A percentile compares a stretch with the other conserved stretches of the same genome.
Evolutionary conservation across 2,888 invertebrate genomes (phyloP).

Genomic region (Lomographa bimaculata): DNA sequence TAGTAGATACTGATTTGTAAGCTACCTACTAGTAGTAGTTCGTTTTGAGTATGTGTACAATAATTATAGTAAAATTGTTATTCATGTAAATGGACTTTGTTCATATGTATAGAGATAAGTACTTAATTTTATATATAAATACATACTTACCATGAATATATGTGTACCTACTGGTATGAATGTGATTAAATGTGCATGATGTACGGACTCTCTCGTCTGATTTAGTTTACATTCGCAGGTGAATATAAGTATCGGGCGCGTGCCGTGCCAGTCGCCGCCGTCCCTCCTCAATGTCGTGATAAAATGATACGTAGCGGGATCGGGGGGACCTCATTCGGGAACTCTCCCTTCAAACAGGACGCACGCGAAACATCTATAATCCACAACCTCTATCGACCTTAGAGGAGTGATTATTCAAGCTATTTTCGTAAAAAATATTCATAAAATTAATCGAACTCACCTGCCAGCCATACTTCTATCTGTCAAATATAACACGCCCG

Average conservation of each 20-base stretch:
- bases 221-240: conserved; percentile 40
- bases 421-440: conserved; percentile 32
- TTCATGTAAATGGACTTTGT: neutral
- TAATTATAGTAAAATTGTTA: no score
- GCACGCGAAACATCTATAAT: conserved; percentile 36
- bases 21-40: no score
- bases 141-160: no score
- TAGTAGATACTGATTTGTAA: no score
- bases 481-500: conserved; percentile 64
- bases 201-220: conserved; percentile 1
- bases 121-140: no score
- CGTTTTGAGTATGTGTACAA: no score
- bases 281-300: conserved; percentile 60
- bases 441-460: conserved; percentile 52
- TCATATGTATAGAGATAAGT: neutral
- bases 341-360: conserved; percentile 36
- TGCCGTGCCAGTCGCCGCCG: conserved; percentile 69
- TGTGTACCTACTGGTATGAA: no score
- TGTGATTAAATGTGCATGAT: conserved; percentile 5
- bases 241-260: conserved; percentile 39
- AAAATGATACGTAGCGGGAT: conserved; percentile 64
- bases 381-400: conserved; percentile 22
- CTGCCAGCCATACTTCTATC: conserved; percentile 72
- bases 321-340: conserved; percentile 52
- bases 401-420: conserved; percentile 28